These are phyloP conservation scores for Eleginops maclovinus DNA, from an alignment of 2,113 vertebrate genomes.

Conservation along the genomic window DNA sequence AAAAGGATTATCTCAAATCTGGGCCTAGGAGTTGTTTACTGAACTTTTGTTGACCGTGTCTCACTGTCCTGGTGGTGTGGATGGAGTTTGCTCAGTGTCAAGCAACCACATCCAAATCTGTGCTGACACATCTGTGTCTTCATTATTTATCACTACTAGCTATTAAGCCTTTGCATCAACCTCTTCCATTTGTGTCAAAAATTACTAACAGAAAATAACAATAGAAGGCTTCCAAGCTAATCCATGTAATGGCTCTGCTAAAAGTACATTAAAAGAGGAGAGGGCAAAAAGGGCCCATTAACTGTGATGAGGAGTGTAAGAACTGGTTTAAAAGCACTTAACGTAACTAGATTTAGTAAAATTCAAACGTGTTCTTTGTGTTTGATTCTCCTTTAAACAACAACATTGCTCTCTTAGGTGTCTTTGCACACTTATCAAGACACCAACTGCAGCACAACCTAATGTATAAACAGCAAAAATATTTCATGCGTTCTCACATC, in stretches of 20 bases:
- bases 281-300: not conserved
- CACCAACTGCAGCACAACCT: not conserved
- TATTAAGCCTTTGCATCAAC: not conserved
- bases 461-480: not conserved
- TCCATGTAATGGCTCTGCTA: not conserved
- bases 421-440: not conserved
- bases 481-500: slow-evolving; percentile 86
- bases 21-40: not conserved
- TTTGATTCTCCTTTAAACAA: not conserved
- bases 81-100: not conserved
- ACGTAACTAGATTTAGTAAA: not conserved
- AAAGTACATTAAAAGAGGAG: not conserved
- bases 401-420: not conserved
- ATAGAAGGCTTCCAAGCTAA: not conserved
- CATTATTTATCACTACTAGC: not conserved
- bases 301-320: not conserved
- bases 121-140: not conserved
- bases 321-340: not conserved
- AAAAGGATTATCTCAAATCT: not conserved
- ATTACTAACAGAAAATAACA: not conserved
- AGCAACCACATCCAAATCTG: not conserved
- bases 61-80: not conserved
- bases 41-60: not conserved
- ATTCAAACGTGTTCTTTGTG: not conserved
- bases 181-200: not conserved